Conservation (phyloP, 2,797 vertebrate genomes). For the Zenarchopterus dispar region DNA sequence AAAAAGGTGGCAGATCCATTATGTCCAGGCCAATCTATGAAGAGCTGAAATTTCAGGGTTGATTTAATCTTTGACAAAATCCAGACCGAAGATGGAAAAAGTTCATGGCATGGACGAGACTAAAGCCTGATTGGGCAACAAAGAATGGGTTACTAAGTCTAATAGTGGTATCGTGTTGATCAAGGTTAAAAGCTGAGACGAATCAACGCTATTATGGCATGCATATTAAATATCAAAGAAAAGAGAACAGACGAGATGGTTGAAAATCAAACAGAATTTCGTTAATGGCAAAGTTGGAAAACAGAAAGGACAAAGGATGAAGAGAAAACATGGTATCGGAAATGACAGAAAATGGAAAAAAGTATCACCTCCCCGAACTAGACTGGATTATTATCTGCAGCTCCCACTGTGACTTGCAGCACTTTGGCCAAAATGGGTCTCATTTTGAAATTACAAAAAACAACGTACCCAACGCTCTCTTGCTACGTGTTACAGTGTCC, state of each 20-base stretch:
- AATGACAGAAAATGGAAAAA: slow-evolving; percentile 60
- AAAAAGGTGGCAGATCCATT: slow-evolving; percentile 13
- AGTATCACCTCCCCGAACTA: slow-evolving; percentile 45
- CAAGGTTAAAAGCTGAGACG: slow-evolving; percentile 17
- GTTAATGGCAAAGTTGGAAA: slow-evolving; percentile 41
- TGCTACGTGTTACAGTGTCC: slow-evolving; percentile 20
- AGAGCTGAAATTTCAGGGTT: slow-evolving; percentile 25
- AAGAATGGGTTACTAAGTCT: slow-evolving; percentile 13
- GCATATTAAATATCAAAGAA: slow-evolving; percentile 34
- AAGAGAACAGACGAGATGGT: slow-evolving; percentile 10
- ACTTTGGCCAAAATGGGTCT: slow-evolving; percentile 45
- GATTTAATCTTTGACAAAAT: slow-evolving; percentile 38
- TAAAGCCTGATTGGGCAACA: slow-evolving; percentile 10
- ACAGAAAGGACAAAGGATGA: slow-evolving; percentile 14
- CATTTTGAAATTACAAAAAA: slow-evolving; percentile 54
- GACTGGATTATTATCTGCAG: slow-evolving; percentile 55
- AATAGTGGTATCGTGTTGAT: slow-evolving; percentile 7
- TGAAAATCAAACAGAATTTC: slow-evolving; percentile 38
- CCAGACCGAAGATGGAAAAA: slow-evolving; percentile 6
- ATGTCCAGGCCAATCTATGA: slow-evolving; percentile 23
- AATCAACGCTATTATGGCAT: slow-evolving; percentile 24
- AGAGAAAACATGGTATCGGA: slow-evolving; percentile 9
- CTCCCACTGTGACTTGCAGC: slow-evolving; percentile 51
- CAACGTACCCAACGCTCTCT: slow-evolving; percentile 25
- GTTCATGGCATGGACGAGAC: slow-evolving; percentile 25